Conservation (phyloP, 2,888 invertebrate genomes). For the Ypsolopha scabrella region DNA sequence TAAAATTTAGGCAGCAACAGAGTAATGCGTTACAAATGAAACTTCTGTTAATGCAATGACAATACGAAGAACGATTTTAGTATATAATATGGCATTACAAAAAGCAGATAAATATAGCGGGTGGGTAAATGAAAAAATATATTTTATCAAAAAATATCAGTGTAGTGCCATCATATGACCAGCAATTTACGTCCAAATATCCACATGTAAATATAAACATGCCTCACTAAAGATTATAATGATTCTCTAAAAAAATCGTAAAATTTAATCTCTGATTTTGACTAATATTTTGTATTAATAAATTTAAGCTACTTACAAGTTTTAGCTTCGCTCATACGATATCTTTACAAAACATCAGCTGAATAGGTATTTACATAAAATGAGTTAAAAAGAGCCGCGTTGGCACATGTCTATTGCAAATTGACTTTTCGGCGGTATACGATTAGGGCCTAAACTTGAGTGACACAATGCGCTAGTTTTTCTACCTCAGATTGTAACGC, state of each 20-base stretch:
- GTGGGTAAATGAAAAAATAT: background rate
- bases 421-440: conserved; percentile 13
- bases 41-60: too few species aligned
- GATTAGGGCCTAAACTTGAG: conserved; percentile 71
- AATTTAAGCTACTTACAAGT: conserved; percentile 2
- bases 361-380: background rate
- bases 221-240: conserved; percentile 23
- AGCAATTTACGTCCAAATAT: background rate
- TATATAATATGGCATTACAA: too few species aligned
- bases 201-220: conserved; percentile 2
- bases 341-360: conserved; percentile 1
- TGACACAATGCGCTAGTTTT: conserved; percentile 77
- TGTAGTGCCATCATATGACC: conserved; percentile 1
- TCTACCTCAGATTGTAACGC: conserved; percentile 75
- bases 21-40: background rate
- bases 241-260: conserved; percentile 31
- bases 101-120: background rate
- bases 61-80: too few species aligned
- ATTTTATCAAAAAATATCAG: conserved; percentile 1
- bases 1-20: conserved; percentile 5
- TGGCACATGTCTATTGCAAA: conserved; percentile 3
- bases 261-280: conserved; percentile 6
- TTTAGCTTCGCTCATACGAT: background rate
- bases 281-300: conserved; percentile 1
- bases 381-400: background rate